These are phyloP conservation scores for Microcebus lehilahytsara DNA, from an alignment of 2,113 vertebrate genomes.

Conservation along the genomic window DNA sequence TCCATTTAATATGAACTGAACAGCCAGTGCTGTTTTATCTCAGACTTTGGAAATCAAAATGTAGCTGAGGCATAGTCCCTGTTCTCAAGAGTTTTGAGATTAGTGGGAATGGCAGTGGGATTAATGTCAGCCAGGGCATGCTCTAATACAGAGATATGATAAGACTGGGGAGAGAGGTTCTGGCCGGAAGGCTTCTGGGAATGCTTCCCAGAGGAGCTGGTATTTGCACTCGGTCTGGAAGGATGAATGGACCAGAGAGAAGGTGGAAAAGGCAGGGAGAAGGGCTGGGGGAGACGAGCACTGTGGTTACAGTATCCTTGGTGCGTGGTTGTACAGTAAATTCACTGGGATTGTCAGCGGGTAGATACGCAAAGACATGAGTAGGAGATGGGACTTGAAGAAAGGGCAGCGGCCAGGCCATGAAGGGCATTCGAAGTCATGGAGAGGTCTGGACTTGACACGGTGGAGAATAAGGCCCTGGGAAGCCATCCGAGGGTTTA, in stretches of 20 bases:
- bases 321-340: fast-evolving
- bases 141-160: neutral
- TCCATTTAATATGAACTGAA: neutral
- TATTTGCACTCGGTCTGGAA: neutral
- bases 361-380: neutral
- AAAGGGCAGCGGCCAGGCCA: neutral
- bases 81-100: neutral
- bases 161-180: neutral
- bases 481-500: neutral
- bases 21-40: neutral
- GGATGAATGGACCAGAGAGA: neutral
- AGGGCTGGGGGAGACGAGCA: neutral
- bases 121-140: neutral
- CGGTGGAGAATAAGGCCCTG: neutral
- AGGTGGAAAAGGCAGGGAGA: neutral
- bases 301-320: neutral
- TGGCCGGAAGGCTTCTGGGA: neutral
- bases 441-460: neutral
- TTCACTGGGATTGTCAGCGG: neutral
- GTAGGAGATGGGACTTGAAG: neutral
- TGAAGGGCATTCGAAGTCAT: neutral
- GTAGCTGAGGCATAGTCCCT: neutral
- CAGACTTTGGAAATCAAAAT: neutral
- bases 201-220: neutral
- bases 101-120: neutral